Conservation (phyloP, 2,113 vertebrate species). For the Apistogramma diplotaenia region DNA sequence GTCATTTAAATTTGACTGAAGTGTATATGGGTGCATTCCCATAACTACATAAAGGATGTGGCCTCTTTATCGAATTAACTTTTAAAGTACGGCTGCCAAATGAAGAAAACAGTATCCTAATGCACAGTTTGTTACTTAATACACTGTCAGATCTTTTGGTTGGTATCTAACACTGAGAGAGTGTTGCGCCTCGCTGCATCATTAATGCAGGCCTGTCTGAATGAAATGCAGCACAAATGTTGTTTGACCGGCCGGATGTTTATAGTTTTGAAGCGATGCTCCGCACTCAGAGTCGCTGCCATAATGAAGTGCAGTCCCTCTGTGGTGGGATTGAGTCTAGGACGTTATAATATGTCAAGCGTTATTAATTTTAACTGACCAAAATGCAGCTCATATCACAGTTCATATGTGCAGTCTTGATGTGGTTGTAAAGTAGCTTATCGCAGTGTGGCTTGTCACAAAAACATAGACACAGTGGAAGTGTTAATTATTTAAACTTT, state of each 20-base stretch:
- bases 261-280: background rate
- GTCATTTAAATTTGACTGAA: background rate
- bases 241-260: background rate
- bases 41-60: background rate
- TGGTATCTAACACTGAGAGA: background rate
- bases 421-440: background rate
- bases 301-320: background rate
- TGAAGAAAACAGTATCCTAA: background rate
- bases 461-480: background rate
- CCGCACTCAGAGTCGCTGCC: background rate
- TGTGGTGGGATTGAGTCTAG: background rate
- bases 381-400: background rate
- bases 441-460: background rate
- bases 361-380: background rate
- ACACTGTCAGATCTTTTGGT: background rate
- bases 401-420: background rate
- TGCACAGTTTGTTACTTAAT: background rate
- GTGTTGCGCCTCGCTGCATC: background rate
- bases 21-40: background rate
- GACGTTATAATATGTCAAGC: background rate
- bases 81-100: background rate
- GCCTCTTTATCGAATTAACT: background rate
- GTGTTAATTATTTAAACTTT: background rate
- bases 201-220: too few relatives aligned
- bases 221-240: background rate